Conservation (phyloP, 2,888 invertebrate species). For the Adineta ricciae region DNA sequence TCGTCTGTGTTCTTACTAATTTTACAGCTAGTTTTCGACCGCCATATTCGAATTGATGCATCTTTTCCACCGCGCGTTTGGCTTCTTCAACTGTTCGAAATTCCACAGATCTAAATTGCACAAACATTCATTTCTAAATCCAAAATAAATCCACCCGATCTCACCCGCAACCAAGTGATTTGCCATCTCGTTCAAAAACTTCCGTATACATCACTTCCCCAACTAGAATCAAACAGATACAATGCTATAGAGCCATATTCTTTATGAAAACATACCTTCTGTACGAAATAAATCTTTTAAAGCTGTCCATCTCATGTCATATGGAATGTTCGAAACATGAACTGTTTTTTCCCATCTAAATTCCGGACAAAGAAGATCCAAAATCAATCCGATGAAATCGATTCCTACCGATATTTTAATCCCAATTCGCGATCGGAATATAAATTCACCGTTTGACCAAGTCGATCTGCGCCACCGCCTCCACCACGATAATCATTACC, state of each 20-base stretch:
- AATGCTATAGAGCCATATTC: background rate
- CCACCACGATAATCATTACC: background rate
- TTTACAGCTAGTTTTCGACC: constrained; percentile 85
- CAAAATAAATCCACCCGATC: constrained; percentile 35
- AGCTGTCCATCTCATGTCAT: constrained; percentile 93
- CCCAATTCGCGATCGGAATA: constrained; percentile 3
- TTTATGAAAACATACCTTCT: background rate
- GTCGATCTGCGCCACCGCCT: background rate
- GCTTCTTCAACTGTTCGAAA: constrained; percentile 76
- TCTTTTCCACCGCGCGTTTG: constrained; percentile 78
- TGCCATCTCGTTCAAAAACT: constrained; percentile 80
- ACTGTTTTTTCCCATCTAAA: constrained; percentile 54
- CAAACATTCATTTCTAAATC: background rate
- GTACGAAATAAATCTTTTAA: constrained; percentile 78
- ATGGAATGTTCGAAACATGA: constrained; percentile 87
- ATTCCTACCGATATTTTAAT: constrained; percentile 16
- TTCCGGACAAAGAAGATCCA: too few relatives aligned
- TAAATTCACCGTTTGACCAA: background rate
- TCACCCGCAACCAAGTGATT: constrained; percentile 78
- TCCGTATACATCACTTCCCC: constrained; percentile 81
- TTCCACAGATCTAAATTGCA: constrained; percentile 63
- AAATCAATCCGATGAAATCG: background rate
- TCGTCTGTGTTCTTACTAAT: constrained; percentile 54
- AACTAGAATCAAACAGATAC: background rate
- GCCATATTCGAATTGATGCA: constrained; percentile 83